Evolutionary conservation across 2,888 invertebrate genomes (phyloP).

Genomic region (Elysia crispata): DNA sequence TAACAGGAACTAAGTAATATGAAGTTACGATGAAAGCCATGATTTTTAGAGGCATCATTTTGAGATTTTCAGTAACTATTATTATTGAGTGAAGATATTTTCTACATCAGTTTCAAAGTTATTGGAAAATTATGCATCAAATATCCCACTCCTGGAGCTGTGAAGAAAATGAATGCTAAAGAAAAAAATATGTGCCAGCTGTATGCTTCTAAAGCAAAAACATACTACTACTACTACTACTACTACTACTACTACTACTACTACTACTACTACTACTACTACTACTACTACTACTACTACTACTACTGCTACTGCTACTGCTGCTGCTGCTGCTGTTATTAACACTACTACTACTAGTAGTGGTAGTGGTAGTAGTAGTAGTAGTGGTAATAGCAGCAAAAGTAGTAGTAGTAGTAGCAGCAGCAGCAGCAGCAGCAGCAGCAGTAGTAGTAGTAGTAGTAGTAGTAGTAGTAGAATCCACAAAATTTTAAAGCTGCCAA

Average conservation of each 20-base stretch:
- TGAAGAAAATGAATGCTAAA: no score
- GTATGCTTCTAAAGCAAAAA: no score
- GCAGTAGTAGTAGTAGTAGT: constrained; percentile 32
- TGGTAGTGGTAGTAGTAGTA: constrained; percentile 35
- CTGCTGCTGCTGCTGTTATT: constrained; percentile 17
- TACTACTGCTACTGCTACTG: constrained; percentile 23
- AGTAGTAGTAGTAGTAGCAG: constrained; percentile 36
- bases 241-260: constrained; percentile 15
- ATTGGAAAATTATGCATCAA: no score
- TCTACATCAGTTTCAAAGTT: no score
- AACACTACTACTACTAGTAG: constrained; percentile 27
- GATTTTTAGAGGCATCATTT: no score
- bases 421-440: constrained; percentile 29
- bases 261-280: constrained; percentile 24
- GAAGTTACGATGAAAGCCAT: no score
- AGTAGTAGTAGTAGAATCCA: constrained; percentile 18
- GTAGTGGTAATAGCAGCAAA: constrained; percentile 30
- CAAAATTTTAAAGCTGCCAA: background rate
- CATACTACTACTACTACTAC: background rate
- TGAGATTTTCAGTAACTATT: no score
- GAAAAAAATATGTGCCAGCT: no score
- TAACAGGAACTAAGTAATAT: no score
- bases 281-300: constrained; percentile 5
- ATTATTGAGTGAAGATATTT: no score
- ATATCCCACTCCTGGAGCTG: no score